Conservation (phyloP, 2,797 vertebrate species). For the Myoxocephalus aenaeus region DNA sequence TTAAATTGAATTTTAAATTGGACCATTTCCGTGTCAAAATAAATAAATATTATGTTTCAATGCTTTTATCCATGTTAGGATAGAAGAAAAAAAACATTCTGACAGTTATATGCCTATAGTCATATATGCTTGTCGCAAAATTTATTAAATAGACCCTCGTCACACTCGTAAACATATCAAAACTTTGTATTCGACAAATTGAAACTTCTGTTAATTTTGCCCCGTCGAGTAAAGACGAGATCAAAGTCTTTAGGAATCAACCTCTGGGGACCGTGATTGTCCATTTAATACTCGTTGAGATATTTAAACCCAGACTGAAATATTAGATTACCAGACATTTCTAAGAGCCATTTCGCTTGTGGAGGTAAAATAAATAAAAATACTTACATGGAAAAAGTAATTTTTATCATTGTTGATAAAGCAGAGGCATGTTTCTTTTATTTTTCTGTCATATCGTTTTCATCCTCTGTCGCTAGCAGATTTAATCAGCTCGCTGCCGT, state of each 20-base stretch:
- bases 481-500: neutral
- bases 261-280: too few relatives aligned
- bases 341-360: neutral
- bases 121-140: neutral
- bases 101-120: neutral
- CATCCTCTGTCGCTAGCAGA: neutral
- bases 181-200: too few relatives aligned
- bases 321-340: neutral
- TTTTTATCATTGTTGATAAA: neutral
- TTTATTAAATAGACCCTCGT: neutral
- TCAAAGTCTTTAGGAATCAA: too few relatives aligned
- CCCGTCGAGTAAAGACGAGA: too few relatives aligned
- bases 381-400: neutral
- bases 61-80: neutral
- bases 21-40: neutral
- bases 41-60: neutral
- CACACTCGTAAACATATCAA: neutral
- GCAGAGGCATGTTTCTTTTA: neutral
- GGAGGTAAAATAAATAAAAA: neutral
- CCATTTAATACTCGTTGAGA: neutral
- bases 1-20: neutral
- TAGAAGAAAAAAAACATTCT: constrained; percentile 7
- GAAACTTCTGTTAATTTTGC: too few relatives aligned
- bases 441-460: neutral
- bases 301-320: neutral